Conservation (phyloP, 2,888 invertebrate genomes). For the Polietes domitor region DNA sequence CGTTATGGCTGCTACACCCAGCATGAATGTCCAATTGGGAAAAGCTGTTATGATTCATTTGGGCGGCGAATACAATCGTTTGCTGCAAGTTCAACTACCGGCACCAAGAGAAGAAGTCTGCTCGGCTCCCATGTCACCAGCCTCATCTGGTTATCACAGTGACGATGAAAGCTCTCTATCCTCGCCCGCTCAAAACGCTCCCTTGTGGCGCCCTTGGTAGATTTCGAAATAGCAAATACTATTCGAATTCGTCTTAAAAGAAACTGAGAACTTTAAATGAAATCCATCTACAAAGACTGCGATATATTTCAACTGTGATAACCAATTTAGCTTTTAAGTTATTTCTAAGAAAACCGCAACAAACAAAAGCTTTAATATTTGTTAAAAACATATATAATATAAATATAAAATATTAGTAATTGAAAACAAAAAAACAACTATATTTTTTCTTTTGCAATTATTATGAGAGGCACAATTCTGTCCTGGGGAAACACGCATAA, state of each 20-base stretch:
- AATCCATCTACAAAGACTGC: slow-evolving; percentile 28
- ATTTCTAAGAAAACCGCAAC: background rate
- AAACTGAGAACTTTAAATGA: slow-evolving; percentile 45
- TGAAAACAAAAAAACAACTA: no score
- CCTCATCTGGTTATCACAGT: slow-evolving; percentile 80
- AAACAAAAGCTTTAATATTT: slow-evolving; percentile 64
- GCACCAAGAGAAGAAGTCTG: background rate
- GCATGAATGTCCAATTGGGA: slow-evolving; percentile 91
- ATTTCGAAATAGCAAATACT: background rate
- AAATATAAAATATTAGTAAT: no score
- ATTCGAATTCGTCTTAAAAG: background rate
- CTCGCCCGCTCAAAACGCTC: slow-evolving; percentile 52
- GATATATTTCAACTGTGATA: slow-evolving; percentile 62
- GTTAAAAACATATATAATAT: slow-evolving; percentile 37
- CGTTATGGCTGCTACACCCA: slow-evolving; percentile 91
- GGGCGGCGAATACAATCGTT: slow-evolving; percentile 88
- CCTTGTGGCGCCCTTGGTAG: slow-evolving; percentile 69
- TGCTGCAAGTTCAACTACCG: slow-evolving; percentile 64
- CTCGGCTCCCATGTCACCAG: slow-evolving; percentile 74
- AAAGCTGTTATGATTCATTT: slow-evolving; percentile 94
- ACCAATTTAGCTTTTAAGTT: slow-evolving; percentile 60
- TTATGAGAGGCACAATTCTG: no score
- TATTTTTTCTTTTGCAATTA: no score
- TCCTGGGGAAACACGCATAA: no score
- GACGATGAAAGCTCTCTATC: slow-evolving; percentile 68